Evolutionary conservation across 1,140 invertebrate species (phyloP).

Genomic region (Ctenoplectra terminalis): DNA sequence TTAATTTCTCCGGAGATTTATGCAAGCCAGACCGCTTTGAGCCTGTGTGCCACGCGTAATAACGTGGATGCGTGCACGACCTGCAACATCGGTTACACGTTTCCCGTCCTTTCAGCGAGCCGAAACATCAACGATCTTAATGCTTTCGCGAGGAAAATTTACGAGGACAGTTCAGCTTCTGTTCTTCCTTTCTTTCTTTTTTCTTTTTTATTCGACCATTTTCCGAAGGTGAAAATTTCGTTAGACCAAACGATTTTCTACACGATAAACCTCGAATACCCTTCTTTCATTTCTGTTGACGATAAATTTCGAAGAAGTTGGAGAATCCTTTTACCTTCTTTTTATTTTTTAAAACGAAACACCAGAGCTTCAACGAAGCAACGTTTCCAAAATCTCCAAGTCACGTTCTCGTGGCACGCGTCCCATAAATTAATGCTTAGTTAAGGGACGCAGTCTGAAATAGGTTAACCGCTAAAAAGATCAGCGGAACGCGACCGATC

Average conservation of each 20-base stretch:
- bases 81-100: conserved; percentile 1
- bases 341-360: too few relatives aligned
- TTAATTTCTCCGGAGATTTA: conserved; percentile 46
- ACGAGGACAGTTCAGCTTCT: not conserved
- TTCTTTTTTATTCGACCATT: not conserved
- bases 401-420: not conserved
- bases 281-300: too few relatives aligned
- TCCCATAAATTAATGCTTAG: conserved; percentile 2
- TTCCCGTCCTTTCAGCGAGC: not conserved
- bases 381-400: not conserved
- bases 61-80: conserved; percentile 25
- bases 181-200: not conserved
- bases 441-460: not conserved
- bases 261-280: not conserved
- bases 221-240: not conserved
- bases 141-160: not conserved
- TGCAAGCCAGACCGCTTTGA: conserved; percentile 27
- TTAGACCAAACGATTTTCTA: too few relatives aligned
- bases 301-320: too few relatives aligned
- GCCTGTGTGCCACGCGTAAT: conserved; percentile 20
- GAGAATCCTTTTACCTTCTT: not conserved
- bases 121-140: conserved; percentile 30
- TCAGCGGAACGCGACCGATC: conserved; percentile 16
- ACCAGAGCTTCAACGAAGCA: not conserved
- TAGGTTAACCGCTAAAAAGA: conserved; percentile 33